These are phyloP conservation scores for Mus spretus DNA, from an alignment of 2,797 vertebrate species.

Conservation along the genomic window DNA sequence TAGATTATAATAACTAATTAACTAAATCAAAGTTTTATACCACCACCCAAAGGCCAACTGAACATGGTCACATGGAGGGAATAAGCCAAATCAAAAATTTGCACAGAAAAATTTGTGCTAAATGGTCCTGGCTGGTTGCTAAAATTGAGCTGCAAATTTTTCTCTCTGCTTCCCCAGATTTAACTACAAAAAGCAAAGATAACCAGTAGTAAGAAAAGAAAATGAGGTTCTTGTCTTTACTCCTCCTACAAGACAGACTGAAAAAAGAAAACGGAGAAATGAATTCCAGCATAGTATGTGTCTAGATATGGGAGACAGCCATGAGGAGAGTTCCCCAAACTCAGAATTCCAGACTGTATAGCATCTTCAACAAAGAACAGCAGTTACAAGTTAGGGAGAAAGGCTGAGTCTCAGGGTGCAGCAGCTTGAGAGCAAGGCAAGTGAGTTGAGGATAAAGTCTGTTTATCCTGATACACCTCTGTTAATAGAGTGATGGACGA, in stretches of 20 bases:
- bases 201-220: not conserved
- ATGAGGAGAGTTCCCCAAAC: not conserved
- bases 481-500: not conserved
- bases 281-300: not conserved
- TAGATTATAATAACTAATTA: not conserved
- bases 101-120: not conserved
- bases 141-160: not conserved
- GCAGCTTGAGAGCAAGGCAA: not conserved
- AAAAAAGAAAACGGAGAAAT: not conserved
- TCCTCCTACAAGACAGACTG: not conserved
- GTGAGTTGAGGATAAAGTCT: too few relatives aligned
- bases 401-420: not conserved
- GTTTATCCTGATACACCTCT: not conserved
- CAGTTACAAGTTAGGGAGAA: not conserved
- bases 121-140: not conserved
- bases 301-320: not conserved
- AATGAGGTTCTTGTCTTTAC: not conserved
- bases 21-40: not conserved
- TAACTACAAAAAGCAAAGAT: not conserved
- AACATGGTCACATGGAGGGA: not conserved
- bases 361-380: not conserved
- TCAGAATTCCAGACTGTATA: not conserved
- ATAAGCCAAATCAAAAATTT: not conserved
- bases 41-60: accelerated
- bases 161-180: not conserved